Conservation (phyloP, 2,888 invertebrate species). For the Philonicus albiceps region DNA sequence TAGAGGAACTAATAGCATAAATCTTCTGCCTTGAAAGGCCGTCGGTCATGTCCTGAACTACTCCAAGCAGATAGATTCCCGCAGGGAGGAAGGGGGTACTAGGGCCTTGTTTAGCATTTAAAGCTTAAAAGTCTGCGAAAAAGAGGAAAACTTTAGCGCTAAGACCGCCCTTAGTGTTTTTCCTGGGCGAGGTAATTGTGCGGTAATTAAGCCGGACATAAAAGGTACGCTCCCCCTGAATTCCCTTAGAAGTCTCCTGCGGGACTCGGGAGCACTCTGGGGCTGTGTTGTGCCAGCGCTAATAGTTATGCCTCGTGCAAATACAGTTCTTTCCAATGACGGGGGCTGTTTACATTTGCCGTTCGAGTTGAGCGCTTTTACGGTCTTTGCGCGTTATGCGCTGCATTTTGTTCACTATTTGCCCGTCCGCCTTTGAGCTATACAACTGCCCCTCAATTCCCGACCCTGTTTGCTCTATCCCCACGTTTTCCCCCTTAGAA, state of each 20-base stretch:
- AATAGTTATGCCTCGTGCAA: slow-evolving; percentile 16
- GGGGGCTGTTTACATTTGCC: slow-evolving; percentile 4
- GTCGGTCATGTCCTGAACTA: background rate
- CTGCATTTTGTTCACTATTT: slow-evolving; percentile 11
- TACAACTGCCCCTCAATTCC: background rate
- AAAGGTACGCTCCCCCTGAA: background rate
- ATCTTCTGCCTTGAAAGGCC: background rate
- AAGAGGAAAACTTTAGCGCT: background rate
- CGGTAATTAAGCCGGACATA: slow-evolving; percentile 29
- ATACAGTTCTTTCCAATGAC: slow-evolving; percentile 4
- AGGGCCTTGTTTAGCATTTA: slow-evolving; percentile 6
- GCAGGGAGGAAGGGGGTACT: background rate
- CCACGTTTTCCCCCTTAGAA: background rate
- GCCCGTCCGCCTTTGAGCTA: background rate
- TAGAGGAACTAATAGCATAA: background rate
- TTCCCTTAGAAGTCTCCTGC: background rate
- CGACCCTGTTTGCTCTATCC: background rate
- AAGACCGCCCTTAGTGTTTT: background rate
- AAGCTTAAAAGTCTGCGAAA: slow-evolving; percentile 14
- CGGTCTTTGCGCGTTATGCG: slow-evolving; percentile 6
- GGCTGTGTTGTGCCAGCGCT: background rate
- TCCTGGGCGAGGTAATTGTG: slow-evolving; percentile 13
- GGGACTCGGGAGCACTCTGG: background rate
- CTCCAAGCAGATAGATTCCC: background rate
- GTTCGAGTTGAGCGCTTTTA: slow-evolving; percentile 7